These are phyloP conservation scores for Plecturocebus donacophilus DNA, from an alignment of 2,113 vertebrate genomes.

Conservation along the genomic window DNA sequence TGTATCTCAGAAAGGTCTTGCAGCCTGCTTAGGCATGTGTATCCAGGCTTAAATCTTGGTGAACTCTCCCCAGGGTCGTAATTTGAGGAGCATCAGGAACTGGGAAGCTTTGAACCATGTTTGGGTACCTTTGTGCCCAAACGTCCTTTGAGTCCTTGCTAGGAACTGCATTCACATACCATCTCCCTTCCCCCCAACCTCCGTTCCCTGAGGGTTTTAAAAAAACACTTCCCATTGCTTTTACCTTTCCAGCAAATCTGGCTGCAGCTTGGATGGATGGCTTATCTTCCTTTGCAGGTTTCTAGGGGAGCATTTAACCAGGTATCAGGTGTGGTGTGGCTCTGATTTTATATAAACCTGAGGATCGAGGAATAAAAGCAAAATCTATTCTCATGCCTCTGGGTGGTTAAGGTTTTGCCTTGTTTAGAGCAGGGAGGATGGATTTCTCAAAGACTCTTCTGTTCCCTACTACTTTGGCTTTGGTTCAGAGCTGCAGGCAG, in stretches of 20 bases:
- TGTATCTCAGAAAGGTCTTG: background rate
- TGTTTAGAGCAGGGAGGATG: constrained; percentile 41
- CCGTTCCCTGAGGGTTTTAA: constrained; percentile 37
- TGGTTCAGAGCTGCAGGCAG: constrained; percentile 67
- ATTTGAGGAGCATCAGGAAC: background rate
- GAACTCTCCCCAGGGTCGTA: background rate
- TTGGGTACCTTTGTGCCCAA: background rate
- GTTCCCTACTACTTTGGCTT: constrained; percentile 65
- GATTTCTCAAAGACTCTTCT: constrained; percentile 74
- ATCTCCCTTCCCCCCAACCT: background rate
- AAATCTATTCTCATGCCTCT: constrained; percentile 36
- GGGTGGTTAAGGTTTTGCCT: constrained; percentile 43
- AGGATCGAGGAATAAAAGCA: constrained; percentile 22
- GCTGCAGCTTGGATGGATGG: constrained; percentile 23
- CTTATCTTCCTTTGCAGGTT: constrained; percentile 74
- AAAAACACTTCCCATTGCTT: constrained; percentile 48
- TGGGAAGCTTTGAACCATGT: background rate
- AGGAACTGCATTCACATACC: background rate
- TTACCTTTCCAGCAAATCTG: constrained; percentile 64
- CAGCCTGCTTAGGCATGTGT: background rate
- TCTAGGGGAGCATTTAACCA: constrained; percentile 72
- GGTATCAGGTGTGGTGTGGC: constrained; percentile 61
- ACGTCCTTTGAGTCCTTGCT: constrained; percentile 2
- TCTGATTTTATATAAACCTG: constrained; percentile 53
- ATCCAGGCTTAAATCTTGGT: background rate